Base-by-base conservation (phyloP, 2,113 vertebrate species). In the Kryptolebias marmoratus region DNA sequence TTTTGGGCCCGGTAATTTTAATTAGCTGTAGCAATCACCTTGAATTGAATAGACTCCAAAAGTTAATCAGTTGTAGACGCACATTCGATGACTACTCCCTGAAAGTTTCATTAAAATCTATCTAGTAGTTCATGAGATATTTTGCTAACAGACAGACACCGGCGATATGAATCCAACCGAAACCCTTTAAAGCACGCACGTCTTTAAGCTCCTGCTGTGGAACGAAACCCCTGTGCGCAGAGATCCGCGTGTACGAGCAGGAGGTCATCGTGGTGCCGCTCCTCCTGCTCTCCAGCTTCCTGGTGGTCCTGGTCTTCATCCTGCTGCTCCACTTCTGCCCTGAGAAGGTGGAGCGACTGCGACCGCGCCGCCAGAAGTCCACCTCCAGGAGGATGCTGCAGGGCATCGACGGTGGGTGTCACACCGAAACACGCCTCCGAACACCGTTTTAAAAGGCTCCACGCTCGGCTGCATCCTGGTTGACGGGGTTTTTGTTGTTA, bases 231-330 rank as follows among this genome's bases (percentile, higher is more conserved):
- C 55, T 22, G 18, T 53, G 50, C 61, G 48, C 89, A 94, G 93
- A 82, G 54, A 87, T 95, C 76, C 88, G 91, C 2, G 77, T 91
- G 11, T 93, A 93, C 6, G 88, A 95, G 75, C 87, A 92, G 84
- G 94, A 94, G 76, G 92, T 94, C 78, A 95, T 95, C 4, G 18
- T 94, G 0, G 90, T 95, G 63, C 94, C 94, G 1, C 18, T 89
- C 64, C 11, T 95, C 27, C 87, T 95, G 80, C 72, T 95, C 71
- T 36, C 86, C 64, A 65, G 32, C 63, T 95, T 95, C 67, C 5
- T 93, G 73, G 63, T 93, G 62, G 90, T 77, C 0, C 80, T 95
- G 82, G 66, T 88, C 18, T 88, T 94, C 57, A 83, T 95, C 48
- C 30, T 95, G 1, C 79, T 95, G 82, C 68, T 95, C 59, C 91